Base-by-base conservation (phyloP, 2,113 vertebrate species). In the Cochlearius cochlearius region DNA sequence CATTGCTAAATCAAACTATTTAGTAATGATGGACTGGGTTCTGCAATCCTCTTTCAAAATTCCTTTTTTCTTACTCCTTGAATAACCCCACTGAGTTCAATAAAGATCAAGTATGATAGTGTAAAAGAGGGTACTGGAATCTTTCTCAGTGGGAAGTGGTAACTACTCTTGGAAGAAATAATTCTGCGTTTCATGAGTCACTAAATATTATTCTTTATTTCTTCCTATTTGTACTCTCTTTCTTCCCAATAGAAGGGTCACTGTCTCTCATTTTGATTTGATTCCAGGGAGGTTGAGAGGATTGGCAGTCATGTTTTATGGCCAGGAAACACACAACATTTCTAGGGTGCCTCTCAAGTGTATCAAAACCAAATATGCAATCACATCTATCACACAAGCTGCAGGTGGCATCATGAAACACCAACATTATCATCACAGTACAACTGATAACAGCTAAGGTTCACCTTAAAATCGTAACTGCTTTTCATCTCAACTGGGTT, bases 381-480 rank as follows among this genome's bases (percentile, higher is more conserved):
- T 82, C 52, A 32, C 1, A 7, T 85, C 66, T 84, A 78, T 96
- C 91, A 41, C 69, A 62, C 16, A 15, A 88, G 73, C 96, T 95
- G 86, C 83, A 81, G 92, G 88, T 89, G 92, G 80, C 49, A 60
- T 62, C 80, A n/a, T 45, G 91, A 87, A 89, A 50, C 91, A 94
- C 58, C 79, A 68, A 45, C 39, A 62, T 95, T 89, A 78, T 78
- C 76, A 66, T 81, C 86, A 38, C 83, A 75, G 86, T n/a, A 53
- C 73, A 68, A 64, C 21, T 68, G 79, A 84, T 15, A 87, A 68
- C 82, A 89, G 69, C 86, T 89, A 64, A 68, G 89, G 38, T 39
- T 89, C 77, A 75, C 56, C 69, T 84, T 72, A n/a, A 81, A 91
- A 94, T 85, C 43, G 3, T 30, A 91, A 81, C 69, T 86, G 77